These are phyloP conservation scores for Planiliza haematocheilus DNA, from an alignment of 2,113 vertebrate species.

Conservation along the genomic window DNA sequence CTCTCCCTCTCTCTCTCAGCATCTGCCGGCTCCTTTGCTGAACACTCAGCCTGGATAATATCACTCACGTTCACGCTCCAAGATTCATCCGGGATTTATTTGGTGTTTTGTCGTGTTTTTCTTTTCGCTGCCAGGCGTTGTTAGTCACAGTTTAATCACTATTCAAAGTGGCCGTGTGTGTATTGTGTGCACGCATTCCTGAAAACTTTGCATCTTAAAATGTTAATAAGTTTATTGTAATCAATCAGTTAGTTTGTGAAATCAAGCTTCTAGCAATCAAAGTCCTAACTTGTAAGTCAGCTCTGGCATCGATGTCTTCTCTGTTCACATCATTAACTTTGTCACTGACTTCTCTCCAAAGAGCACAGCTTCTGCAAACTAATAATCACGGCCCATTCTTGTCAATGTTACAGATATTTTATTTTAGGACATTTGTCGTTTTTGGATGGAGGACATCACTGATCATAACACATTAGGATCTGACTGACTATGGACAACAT, in stretches of 20 bases:
- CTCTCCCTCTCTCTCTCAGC: slow-evolving; percentile 21
- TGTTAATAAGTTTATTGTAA: too few relatives aligned
- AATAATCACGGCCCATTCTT: slow-evolving; percentile 4
- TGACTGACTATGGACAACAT: slow-evolving; percentile 7
- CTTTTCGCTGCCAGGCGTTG: too few relatives aligned
- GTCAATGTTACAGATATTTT: slow-evolving; percentile 18
- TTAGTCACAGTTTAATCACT: too few relatives aligned
- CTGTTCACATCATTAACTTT: slow-evolving; percentile 1
- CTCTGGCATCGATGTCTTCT: background rate
- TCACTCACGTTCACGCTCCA: background rate
- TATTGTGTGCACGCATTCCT: too few relatives aligned
- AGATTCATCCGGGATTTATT: too few relatives aligned
- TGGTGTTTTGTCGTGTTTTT: too few relatives aligned
- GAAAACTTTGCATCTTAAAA: too few relatives aligned
- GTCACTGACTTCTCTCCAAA: slow-evolving; percentile 26
- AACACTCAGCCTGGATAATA: background rate
- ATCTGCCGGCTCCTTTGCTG: slow-evolving; percentile 1
- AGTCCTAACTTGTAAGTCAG: background rate
- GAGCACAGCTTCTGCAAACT: slow-evolving; percentile 4
- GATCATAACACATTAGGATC: background rate
- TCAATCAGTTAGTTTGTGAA: too few relatives aligned
- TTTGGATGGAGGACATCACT: background rate
- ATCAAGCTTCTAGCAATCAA: too few relatives aligned
- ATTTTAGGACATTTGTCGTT: background rate
- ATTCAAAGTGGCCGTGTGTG: too few relatives aligned